Evolutionary conservation across 2,113 vertebrate genomes (phyloP).

Genomic region (Corydoras maculifer): DNA sequence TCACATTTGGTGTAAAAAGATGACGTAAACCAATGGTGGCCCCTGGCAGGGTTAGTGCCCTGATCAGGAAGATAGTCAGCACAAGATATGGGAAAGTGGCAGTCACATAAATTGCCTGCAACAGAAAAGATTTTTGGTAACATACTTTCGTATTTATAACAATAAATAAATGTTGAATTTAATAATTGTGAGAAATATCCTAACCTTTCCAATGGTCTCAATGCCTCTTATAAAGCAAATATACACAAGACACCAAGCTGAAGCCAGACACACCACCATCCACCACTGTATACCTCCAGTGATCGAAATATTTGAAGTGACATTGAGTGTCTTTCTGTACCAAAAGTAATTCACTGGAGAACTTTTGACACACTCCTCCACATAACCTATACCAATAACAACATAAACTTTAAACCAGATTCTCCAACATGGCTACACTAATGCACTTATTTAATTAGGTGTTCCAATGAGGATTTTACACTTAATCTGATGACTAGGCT

Average conservation of each 20-base stretch:
- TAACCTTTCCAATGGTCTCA: slow-evolving; percentile 74
- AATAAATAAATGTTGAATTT: neutral
- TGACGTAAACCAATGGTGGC: slow-evolving; percentile 70
- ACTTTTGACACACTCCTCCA: slow-evolving; percentile 65
- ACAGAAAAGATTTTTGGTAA: neutral
- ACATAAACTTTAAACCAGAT: too few relatives aligned
- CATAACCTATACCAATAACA: slow-evolving; percentile 49
- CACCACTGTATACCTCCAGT: slow-evolving; percentile 65
- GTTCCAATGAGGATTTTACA: too few relatives aligned
- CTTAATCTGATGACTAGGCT: too few relatives aligned
- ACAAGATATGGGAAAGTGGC: slow-evolving; percentile 80
- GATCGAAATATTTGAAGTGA: slow-evolving; percentile 50
- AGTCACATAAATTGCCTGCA: slow-evolving; percentile 81
- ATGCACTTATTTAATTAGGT: too few relatives aligned
- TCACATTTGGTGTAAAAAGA: slow-evolving; percentile 83
- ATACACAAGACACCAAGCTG: slow-evolving; percentile 68
- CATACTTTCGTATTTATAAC: neutral
- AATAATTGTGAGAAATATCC: neutral
- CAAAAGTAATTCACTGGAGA: slow-evolving; percentile 73
- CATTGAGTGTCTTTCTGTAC: slow-evolving; percentile 75
- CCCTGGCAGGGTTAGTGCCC: slow-evolving; percentile 77
- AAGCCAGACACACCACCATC: slow-evolving; percentile 61
- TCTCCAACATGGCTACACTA: too few relatives aligned
- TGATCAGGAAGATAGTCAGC: slow-evolving; percentile 78
- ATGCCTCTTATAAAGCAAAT: slow-evolving; percentile 73